Evolutionary conservation across 2,888 invertebrate genomes (phyloP).

Genomic region (Tipula helvola): DNA sequence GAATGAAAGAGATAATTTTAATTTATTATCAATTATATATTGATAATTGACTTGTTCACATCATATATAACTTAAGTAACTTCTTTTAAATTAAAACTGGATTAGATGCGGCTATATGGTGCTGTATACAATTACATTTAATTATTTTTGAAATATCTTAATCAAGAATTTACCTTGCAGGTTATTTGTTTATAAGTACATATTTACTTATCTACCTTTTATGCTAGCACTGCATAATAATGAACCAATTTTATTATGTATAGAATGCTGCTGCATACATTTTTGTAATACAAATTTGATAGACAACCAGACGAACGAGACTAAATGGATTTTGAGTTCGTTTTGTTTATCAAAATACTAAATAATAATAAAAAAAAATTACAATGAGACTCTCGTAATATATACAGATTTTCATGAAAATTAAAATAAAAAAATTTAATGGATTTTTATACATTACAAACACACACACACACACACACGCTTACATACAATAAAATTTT

Average conservation of each 20-base stretch:
- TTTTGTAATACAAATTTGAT: background rate
- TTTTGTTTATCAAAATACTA: background rate
- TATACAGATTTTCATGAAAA: background rate
- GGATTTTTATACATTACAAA: background rate
- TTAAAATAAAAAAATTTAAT: background rate
- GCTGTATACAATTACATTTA: background rate
- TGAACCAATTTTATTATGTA: background rate
- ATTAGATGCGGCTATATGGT: background rate
- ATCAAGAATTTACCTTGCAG: background rate
- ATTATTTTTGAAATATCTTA: background rate
- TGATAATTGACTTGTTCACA: background rate
- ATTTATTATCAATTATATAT: background rate
- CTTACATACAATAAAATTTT: background rate
- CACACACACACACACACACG: background rate
- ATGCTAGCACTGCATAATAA: background rate
- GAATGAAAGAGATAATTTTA: background rate
- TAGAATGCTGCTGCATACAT: background rate
- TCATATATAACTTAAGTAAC: background rate
- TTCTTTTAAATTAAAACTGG: background rate
- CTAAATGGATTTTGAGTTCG: background rate
- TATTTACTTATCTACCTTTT: background rate
- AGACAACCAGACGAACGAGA: background rate
- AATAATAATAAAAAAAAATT: background rate
- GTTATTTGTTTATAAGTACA: background rate
- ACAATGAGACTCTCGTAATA: background rate